Percentiles rank a stretch among this genome's conserved stretches.
Evolutionary conservation across 1,140 invertebrate genomes (phyloP).

Genomic region (Pachyrhynchus sulphureomaculatus): DNA sequence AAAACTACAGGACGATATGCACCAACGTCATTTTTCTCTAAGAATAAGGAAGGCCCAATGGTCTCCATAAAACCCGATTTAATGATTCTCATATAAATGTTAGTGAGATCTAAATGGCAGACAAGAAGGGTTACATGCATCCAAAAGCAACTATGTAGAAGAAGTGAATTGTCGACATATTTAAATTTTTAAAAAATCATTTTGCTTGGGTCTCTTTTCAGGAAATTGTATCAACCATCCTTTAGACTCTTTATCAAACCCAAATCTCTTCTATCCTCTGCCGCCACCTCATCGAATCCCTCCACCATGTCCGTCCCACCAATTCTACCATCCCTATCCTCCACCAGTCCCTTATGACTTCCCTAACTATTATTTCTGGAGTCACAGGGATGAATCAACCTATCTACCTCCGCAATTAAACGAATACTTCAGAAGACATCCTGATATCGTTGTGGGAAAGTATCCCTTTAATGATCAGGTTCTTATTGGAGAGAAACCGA

Average conservation of each 20-base stretch:
- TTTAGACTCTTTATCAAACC: neutral
- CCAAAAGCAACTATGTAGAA: too few relatives aligned
- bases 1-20: too few relatives aligned
- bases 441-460: constrained; percentile 1
- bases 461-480: neutral
- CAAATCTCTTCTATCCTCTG: neutral
- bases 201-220: too few relatives aligned
- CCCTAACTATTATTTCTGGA: constrained; percentile 24
- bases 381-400: neutral
- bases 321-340: constrained; percentile 27
- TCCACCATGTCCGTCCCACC: neutral
- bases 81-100: too few relatives aligned
- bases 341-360: constrained; percentile 20
- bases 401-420: constrained; percentile 13
- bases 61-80: too few relatives aligned
- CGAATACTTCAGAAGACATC: constrained; percentile 17
- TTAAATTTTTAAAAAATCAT: too few relatives aligned
- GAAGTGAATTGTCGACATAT: too few relatives aligned
- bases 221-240: neutral
- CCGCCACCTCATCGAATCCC: neutral
- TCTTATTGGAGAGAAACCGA: constrained; percentile 3
- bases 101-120: too few relatives aligned
- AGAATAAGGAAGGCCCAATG: too few relatives aligned
- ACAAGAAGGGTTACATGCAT: too few relatives aligned
- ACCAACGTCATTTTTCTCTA: too few relatives aligned